Evolutionary conservation across 1,140 invertebrate species (phyloP).

Genomic region (Pseudomyrmex gracilis): DNA sequence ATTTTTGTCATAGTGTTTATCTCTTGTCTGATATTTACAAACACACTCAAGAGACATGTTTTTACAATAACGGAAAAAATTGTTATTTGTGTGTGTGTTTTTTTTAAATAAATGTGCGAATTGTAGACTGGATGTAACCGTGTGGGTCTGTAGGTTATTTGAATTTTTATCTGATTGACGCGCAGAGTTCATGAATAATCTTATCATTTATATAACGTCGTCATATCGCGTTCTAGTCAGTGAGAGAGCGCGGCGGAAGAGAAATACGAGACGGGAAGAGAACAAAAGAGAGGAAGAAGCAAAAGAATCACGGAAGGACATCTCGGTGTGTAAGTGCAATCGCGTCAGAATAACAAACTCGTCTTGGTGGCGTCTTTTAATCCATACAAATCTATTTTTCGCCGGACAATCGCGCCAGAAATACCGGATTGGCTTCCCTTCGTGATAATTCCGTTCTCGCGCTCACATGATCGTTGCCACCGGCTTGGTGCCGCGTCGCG

Average conservation of each 20-base stretch:
- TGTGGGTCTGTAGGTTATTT: too few relatives aligned
- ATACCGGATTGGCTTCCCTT: constrained; percentile 80
- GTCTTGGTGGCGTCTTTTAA: constrained; percentile 81
- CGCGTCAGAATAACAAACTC: constrained; percentile 65
- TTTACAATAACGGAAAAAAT: too few relatives aligned
- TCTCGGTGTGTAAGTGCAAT: constrained; percentile 55
- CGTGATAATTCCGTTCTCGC: constrained; percentile 81
- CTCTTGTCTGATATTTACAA: too few relatives aligned
- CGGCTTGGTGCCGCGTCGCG: constrained; percentile 63
- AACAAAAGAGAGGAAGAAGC: constrained; percentile 28
- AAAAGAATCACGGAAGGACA: constrained; percentile 71
- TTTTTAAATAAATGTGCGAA: too few relatives aligned
- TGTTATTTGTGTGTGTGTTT: too few relatives aligned
- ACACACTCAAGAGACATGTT: too few relatives aligned
- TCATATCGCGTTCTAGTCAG: background rate
- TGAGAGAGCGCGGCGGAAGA: too few relatives aligned
- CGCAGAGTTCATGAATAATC: too few relatives aligned
- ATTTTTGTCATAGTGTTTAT: too few relatives aligned
- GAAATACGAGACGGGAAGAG: background rate
- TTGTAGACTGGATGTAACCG: too few relatives aligned
- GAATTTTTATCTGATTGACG: too few relatives aligned
- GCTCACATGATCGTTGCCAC: constrained; percentile 78
- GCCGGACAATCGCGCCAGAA: constrained; percentile 84
- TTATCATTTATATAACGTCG: background rate
- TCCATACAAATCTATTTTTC: constrained; percentile 83